phyloP scores from a whole-genome alignment of 2,113 vertebrate genomes.

The Mola mola region DNA sequence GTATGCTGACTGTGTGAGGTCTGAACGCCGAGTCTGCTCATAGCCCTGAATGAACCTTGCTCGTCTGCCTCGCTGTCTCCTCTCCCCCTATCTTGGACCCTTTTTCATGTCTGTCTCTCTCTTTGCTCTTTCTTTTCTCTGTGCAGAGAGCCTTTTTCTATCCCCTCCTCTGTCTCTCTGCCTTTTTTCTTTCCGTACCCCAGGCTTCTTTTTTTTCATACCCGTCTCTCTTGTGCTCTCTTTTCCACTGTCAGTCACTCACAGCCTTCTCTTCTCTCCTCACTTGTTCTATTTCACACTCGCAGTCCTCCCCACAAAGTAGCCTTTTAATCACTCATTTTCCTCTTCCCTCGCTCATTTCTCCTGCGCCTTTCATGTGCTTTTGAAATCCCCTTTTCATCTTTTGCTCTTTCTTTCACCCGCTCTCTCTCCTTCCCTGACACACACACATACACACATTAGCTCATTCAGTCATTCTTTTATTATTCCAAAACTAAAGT shows the following conservation, averaged over 20 bases:
- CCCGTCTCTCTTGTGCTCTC: constrained; percentile 59
- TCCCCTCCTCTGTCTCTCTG: constrained; percentile 52
- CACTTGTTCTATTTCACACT: constrained; percentile 77
- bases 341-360: constrained; percentile 78
- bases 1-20: constrained; percentile 78
- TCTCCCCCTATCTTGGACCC: constrained; percentile 39
- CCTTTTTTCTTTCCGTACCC: constrained; percentile 60
- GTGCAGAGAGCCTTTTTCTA: constrained; percentile 55
- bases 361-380: constrained; percentile 79
- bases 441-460: constrained; percentile 23
- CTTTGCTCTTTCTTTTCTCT: constrained; percentile 39
- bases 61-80: constrained; percentile 62
- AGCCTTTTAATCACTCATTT: constrained; percentile 80
- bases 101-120: constrained; percentile 38
- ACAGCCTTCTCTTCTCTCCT: constrained; percentile 64
- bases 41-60: constrained; percentile 76
- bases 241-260: constrained; percentile 74
- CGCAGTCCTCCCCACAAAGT: constrained; percentile 73
- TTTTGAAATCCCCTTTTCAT: constrained; percentile 81
- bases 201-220: constrained; percentile 36
- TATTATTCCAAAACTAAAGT: constrained; percentile 80
- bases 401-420: constrained; percentile 60
- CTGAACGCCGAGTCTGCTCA: constrained; percentile 70
- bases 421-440: constrained; percentile 13
- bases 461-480: constrained; percentile 77